Base-by-base conservation (phyloP, 2,113 vertebrate genomes). In the Mungos mungo region DNA sequence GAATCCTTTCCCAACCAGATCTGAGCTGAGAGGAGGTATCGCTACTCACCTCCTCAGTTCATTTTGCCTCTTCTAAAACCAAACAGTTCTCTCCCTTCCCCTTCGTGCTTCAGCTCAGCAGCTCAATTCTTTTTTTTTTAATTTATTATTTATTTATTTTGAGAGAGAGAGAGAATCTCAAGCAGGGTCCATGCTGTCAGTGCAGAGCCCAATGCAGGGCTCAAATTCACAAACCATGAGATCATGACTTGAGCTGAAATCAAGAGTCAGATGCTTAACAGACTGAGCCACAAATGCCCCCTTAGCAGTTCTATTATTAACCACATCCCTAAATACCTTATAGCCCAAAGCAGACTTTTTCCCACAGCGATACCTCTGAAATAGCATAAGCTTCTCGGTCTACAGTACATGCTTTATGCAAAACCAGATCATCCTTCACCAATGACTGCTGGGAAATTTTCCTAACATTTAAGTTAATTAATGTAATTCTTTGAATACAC, bases 381-480 rank as follows among this genome's bases (percentile, higher is more conserved):
- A 14, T 14, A 60, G 60, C 33, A 81, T 1, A 60, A 1, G 33
- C 54, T 45, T 85, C 60, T 95, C 65, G 38, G 19, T 87, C 86
- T 84, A 92, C 1, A 87, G 76, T 13, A 76, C n/a, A 69, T 19
- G 9, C 10, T 35, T 21, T 2, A 68, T 12, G 38, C 15, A 94
- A 89, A 90, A 90, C 74, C 52, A 63, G 33, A 63, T 41, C 63
- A 90, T 35, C 38, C 52, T 88, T 80, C 18, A 80, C 38, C 81
- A 94, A 11, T 29, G 35, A 77, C 79, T 83, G 4, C 35, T 83
- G 52, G 45, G 35, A 92, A 89, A 60, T 52, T 35, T 88, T 79
- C 88, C 80, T 95, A 93, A 65, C 72, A 92, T 54, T 79, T 92
- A 94, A 80, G 29, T 68, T 66, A 86, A 21, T 86, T 68, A 74